Evolutionary conservation across 2,797 vertebrate genomes (phyloP).

Genomic region (Hyperoplus lanceolatus): DNA sequence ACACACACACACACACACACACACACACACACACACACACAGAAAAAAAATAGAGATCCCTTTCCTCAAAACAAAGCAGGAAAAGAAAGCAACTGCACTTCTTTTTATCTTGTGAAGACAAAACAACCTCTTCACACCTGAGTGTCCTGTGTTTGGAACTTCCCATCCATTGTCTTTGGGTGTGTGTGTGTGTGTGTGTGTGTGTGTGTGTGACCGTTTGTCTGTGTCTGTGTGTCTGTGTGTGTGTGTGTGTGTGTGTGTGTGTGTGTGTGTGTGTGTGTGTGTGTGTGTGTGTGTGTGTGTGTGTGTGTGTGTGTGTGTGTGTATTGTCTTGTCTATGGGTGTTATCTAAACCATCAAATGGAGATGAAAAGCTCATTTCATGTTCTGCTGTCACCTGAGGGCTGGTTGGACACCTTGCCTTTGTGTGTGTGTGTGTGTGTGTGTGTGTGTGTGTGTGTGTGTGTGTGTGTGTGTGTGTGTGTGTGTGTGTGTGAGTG

Average conservation of each 20-base stretch:
- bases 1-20: too few relatives aligned
- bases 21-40: too few relatives aligned
- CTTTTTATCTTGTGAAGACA: conserved; percentile 73
- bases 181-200: too few relatives aligned
- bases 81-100: background rate
- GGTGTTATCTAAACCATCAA: conserved; percentile 68
- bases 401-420: conserved; percentile 37
- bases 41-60: background rate
- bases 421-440: conserved; percentile 45
- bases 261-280: too few relatives aligned
- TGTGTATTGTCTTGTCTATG: conserved; percentile 3
- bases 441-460: background rate
- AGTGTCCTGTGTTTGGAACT: conserved; percentile 56
- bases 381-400: conserved; percentile 55
- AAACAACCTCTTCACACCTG: conserved; percentile 80
- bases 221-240: too few relatives aligned
- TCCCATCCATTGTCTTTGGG: conserved; percentile 46
- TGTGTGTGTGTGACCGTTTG: too few relatives aligned
- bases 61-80: background rate
- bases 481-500: conserved; percentile 30
- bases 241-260: too few relatives aligned
- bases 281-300: too few relatives aligned
- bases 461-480: too few relatives aligned
- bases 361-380: conserved; percentile 70
- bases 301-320: too few relatives aligned